Percentiles rank a stretch among this genome's conserved stretches.
These are phyloP conservation scores for Neuroterus valhalla DNA, from an alignment of 1,140 invertebrate genomes.

Conservation along the genomic window DNA sequence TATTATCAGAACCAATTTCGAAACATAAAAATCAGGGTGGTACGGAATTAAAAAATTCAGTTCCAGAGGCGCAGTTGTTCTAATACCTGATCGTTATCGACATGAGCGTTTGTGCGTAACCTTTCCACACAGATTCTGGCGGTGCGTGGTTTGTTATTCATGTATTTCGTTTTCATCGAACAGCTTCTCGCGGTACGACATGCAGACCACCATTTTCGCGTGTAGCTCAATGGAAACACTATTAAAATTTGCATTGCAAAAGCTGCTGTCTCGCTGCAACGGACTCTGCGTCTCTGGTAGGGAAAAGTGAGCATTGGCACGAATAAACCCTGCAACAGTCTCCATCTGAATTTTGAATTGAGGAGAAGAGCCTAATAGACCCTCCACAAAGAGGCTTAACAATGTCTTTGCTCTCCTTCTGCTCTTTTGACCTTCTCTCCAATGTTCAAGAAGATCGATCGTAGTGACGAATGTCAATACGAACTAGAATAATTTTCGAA, in stretches of 20 bases:
- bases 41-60: conserved; percentile 1
- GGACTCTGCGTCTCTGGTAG: not conserved
- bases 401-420: too few relatives aligned
- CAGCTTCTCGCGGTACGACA: conserved; percentile 8
- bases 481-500: too few relatives aligned
- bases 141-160: conserved; percentile 1
- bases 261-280: conserved; percentile 12
- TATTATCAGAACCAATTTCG: conserved; percentile 7
- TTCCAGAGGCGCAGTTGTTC: not conserved
- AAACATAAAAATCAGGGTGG: not conserved
- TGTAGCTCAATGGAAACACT: conserved; percentile 8
- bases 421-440: too few relatives aligned
- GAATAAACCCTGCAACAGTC: conserved; percentile 1
- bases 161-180: conserved; percentile 15
- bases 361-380: not conserved
- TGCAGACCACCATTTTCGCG: not conserved
- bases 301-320: not conserved
- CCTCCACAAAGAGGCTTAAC: not conserved
- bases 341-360: conserved; percentile 23
- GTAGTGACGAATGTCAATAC: too few relatives aligned
- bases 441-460: too few relatives aligned
- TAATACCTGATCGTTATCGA: conserved; percentile 15
- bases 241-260: conserved; percentile 21
- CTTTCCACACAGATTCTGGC: not conserved
- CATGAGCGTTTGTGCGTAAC: not conserved